A percentile compares a stretch with the other conserved stretches of the same genome.
These are phyloP conservation scores for Dysidea cf. avara DNA, from an alignment of 37 sponge, comb jelly and placozoan genomes.

Conservation along the genomic window DNA sequence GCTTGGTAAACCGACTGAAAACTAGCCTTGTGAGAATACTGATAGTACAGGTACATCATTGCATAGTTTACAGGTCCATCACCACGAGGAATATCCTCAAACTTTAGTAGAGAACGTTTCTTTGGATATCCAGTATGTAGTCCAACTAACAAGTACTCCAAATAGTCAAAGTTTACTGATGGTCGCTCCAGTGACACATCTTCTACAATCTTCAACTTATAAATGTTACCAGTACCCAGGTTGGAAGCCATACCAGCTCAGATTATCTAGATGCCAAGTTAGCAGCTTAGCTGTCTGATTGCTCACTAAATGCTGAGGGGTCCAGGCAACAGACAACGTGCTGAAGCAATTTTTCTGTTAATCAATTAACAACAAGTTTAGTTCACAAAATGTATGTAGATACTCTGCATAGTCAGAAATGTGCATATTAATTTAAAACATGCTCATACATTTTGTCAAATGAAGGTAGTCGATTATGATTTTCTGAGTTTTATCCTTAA, in stretches of 20 bases:
- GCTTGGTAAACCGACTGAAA: slow-evolving; percentile 10
- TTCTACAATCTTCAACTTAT: neutral
- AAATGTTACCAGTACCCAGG: neutral
- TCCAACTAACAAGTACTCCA: slow-evolving; percentile 28
- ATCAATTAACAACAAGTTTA: too few species aligned
- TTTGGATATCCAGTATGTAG: slow-evolving; percentile 2
- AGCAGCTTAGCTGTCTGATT: too few species aligned
- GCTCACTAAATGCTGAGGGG: too few species aligned
- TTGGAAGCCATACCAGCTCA: too few species aligned
- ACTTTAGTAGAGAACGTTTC: slow-evolving; percentile 37
- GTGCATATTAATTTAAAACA: neutral
- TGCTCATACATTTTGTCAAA: slow-evolving; percentile 7
- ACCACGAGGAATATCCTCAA: slow-evolving; percentile 18
- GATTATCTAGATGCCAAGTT: too few species aligned
- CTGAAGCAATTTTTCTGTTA: too few species aligned
- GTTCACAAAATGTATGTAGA: too few species aligned
- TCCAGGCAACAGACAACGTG: too few species aligned
- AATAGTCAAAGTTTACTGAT: neutral
- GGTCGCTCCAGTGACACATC: slow-evolving; percentile 13
- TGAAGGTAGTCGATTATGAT: too few species aligned
- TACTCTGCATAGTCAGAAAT: slow-evolving; percentile 6
- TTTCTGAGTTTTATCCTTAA: too few species aligned
- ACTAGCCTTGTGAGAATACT: slow-evolving; percentile 29
- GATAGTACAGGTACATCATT: too few species aligned
- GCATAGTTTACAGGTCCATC: slow-evolving; percentile 5